Conservation (phyloP, 2,888 invertebrate species). For the Coleophora flavipennella region DNA sequence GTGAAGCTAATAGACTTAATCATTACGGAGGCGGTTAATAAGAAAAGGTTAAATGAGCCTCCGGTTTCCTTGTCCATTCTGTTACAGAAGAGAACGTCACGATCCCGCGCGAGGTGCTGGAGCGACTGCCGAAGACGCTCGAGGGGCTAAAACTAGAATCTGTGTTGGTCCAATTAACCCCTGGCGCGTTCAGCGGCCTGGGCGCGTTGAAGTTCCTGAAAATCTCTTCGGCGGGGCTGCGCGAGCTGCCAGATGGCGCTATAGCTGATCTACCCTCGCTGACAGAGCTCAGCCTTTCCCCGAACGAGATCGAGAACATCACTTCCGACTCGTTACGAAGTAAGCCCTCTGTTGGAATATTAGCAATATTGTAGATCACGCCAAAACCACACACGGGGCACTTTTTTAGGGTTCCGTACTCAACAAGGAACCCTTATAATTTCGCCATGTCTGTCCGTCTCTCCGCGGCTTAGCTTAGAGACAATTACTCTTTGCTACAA, state of each 20-base stretch:
- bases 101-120: not conserved
- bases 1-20: no score
- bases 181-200: not conserved
- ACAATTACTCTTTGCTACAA: no score
- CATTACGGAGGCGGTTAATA: no score
- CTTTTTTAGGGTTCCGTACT: no score
- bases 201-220: not conserved
- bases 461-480: no score
- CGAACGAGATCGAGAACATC: not conserved
- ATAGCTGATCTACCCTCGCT: not conserved
- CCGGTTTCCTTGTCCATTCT: no score
- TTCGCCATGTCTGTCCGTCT: no score
- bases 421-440: no score
- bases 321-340: not conserved
- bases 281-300: not conserved
- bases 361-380: no score
- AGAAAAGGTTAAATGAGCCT: no score
- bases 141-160: not conserved
- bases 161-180: not conserved
- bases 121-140: not conserved
- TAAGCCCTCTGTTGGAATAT: no score
- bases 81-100: not conserved
- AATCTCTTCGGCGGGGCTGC: not conserved
- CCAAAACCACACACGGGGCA: no score
- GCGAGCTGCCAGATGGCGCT: not conserved